These are phyloP conservation scores for Spodoptera litura DNA, from an alignment of 1,140 invertebrate species.

Conservation along the genomic window DNA sequence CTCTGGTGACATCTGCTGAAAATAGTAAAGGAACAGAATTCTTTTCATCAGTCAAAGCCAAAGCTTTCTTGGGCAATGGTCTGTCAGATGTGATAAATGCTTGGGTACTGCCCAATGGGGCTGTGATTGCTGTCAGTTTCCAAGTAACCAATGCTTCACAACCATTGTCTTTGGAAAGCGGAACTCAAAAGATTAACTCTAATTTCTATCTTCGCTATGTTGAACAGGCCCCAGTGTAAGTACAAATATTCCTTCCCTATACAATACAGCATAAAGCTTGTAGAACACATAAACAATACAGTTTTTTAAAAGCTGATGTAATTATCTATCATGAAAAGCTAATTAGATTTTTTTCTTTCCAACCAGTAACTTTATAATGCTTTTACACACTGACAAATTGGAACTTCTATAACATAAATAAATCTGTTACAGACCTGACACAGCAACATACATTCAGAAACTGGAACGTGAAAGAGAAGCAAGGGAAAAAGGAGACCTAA, in stretches of 20 bases:
- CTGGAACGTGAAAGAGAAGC: constrained; percentile 95
- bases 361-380: background rate
- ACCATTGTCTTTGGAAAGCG: constrained; percentile 66
- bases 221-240: constrained; percentile 91
- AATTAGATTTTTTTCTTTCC: no score
- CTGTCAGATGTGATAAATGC: constrained; percentile 91
- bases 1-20: constrained; percentile 89
- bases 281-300: no score
- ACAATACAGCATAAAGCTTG: no score
- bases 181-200: constrained; percentile 89
- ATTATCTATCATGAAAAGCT: no score
- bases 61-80: constrained; percentile 85
- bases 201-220: constrained; percentile 91
- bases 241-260: constrained; percentile 50
- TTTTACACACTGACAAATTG: background rate
- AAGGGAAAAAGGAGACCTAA: constrained; percentile 94
- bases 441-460: constrained; percentile 96
- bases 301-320: no score
- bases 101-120: constrained; percentile 90
- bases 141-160: constrained; percentile 83
- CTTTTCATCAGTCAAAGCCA: constrained; percentile 93
- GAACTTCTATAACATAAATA: background rate
- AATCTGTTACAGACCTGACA: constrained; percentile 92
- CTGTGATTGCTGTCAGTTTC: constrained; percentile 89
- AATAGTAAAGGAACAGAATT: constrained; percentile 88